Evolutionary conservation across 2,888 invertebrate genomes (phyloP).

Genomic region (Latrodectus hesperus): DNA sequence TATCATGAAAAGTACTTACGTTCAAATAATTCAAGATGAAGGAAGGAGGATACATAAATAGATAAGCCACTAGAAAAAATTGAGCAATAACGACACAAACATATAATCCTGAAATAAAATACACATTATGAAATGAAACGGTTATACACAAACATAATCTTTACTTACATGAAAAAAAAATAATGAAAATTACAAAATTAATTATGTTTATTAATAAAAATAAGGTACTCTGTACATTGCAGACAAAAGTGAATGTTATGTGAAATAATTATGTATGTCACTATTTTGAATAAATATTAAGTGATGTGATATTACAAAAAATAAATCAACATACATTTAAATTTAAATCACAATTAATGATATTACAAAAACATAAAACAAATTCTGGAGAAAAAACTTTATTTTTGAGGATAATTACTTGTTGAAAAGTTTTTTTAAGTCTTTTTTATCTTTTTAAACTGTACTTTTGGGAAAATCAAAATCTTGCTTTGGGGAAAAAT

Average conservation of each 20-base stretch:
- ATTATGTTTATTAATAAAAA: not conserved
- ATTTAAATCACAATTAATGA: too few relatives aligned
- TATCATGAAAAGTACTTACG: conserved; percentile 71
- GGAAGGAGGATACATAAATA: conserved; percentile 74
- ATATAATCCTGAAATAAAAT: conserved; percentile 73
- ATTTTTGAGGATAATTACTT: too few relatives aligned
- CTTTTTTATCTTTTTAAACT: too few relatives aligned
- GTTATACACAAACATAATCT: not conserved
- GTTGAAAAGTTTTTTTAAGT: too few relatives aligned
- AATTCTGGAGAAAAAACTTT: too few relatives aligned
- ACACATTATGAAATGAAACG: not conserved
- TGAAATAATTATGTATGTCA: not conserved
- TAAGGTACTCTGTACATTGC: not conserved
- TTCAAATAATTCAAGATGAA: conserved; percentile 73
- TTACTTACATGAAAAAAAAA: not conserved
- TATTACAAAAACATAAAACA: too few relatives aligned
- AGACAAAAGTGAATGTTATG: not conserved
- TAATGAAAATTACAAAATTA: not conserved
- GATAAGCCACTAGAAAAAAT: conserved; percentile 72
- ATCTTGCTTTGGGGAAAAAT: too few relatives aligned
- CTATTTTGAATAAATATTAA: not conserved
- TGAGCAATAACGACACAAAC: conserved; percentile 73
- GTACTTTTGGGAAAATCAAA: too few relatives aligned
- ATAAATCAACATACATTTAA: too few relatives aligned
- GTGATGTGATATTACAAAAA: too few relatives aligned